Base-by-base conservation (phyloP, 2,888 invertebrate species). In the Chromoteleia sp. region DNA sequence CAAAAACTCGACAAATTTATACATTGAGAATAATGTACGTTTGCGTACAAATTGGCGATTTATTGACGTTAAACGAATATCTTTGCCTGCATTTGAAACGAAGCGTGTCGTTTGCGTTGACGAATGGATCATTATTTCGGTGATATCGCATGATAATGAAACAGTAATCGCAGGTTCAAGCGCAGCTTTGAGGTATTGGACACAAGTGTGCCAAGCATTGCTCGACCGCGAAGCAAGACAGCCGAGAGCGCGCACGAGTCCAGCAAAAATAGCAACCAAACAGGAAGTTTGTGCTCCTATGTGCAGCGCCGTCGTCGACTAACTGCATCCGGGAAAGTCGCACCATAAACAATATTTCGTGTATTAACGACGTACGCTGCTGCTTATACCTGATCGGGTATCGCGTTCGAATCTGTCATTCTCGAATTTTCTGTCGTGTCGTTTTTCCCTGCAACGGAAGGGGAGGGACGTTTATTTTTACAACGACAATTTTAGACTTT, bases 251-350 rank as follows among this genome's bases (percentile, higher is more conserved):
- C 65, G 36, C 41, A 58, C 14, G 63, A 48, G 43, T 54, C 70
- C 63, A 70, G 59, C 76, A 68, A 33, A 76, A 76, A 76, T 76
- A 76, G 76, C 76, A 68, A 68, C 52, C 68, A 36, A 68, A 76
- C 76, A 76, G 76, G 76, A 76, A 76, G 76, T 59, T 54, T 8
- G n/a, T n/a, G n/a, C 25, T 63, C 63, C 54, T 48, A 17, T 14
- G 39, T 39, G 39, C 48, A 36, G 29, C 58, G 43, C 7, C 41
- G 39, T 50, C 59, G 75, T 56, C 65, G 45, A 52, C 54, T 59
- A 14, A 43, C 45, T n/a, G 48, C 48, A 74, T 74, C 74, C 74
- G 74, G 74, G 45, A 56, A 56, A 74, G 56, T 48, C 30, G 48
- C 17, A 15, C 36, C 25, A 7, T 29, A 48, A 59, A 25, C 71